These are phyloP conservation scores for Cladorhizidae sp. DNA, from an alignment of 37 sponge, comb jelly and placozoan species.

Conservation along the genomic window DNA sequence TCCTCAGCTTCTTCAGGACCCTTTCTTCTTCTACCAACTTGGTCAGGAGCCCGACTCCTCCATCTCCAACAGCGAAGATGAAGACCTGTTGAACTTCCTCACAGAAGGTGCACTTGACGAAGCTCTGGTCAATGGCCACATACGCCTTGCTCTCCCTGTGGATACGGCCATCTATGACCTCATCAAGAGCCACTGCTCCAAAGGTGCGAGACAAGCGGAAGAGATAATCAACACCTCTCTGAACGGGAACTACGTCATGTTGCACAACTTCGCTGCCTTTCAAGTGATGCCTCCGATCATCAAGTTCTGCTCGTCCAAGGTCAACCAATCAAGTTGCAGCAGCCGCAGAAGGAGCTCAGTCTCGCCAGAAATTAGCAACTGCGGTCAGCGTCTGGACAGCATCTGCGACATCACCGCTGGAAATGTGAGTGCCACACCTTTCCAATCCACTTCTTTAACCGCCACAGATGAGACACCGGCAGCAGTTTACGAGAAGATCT, in stretches of 20 bases:
- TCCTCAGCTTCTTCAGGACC: conserved; percentile 33
- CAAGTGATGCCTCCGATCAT: conserved; percentile 29
- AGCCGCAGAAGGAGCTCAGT: too few species aligned
- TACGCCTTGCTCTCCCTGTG: conserved; percentile 38
- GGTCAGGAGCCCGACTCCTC: background rate
- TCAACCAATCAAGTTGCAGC: too few species aligned
- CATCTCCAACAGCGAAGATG: background rate
- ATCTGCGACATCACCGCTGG: too few species aligned
- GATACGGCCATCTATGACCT: conserved; percentile 65
- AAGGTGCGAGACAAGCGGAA: conserved; percentile 58
- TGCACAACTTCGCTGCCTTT: background rate
- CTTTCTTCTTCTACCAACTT: conserved; percentile 25
- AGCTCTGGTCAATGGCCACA: conserved; percentile 31
- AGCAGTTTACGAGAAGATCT: background rate
- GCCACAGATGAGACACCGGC: too few species aligned
- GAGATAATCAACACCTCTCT: conserved; percentile 27
- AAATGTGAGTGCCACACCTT: too few species aligned
- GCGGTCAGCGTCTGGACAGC: too few species aligned
- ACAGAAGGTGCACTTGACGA: background rate
- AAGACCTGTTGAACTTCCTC: background rate
- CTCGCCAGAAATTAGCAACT: too few species aligned
- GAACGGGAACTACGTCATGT: background rate
- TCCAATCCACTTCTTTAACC: too few species aligned
- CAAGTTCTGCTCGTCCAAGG: background rate
- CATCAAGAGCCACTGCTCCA: conserved; percentile 45